A percentile compares a stretch with the other conserved stretches of the same genome.
phyloP scores from a whole-genome alignment of 2,888 invertebrate genomes.

The Drosophila cognata region DNA sequence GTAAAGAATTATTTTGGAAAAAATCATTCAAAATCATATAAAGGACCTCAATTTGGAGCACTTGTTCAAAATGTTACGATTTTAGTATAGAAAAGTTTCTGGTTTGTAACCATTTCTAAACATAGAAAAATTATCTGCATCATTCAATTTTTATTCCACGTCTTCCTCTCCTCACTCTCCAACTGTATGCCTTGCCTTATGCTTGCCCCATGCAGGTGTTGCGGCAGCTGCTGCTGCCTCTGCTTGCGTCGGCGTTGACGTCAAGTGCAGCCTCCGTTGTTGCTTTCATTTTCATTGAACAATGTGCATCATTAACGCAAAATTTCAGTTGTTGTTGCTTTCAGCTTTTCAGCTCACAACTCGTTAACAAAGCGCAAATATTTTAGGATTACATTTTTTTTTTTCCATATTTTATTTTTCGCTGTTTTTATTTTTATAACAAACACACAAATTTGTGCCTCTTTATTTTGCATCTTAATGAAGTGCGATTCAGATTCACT shows the following conservation, averaged over 20 bases:
- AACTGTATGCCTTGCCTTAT: background rate
- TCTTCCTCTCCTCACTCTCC: background rate
- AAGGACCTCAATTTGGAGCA: background rate
- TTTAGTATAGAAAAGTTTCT: background rate
- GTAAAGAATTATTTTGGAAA: background rate
- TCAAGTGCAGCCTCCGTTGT: slow-evolving; percentile 23
- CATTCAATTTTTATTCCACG: background rate
- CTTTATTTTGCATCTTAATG: slow-evolving; percentile 64
- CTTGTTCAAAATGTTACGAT: background rate
- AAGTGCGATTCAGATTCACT: slow-evolving; percentile 77
- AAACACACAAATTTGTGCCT: slow-evolving; percentile 49
- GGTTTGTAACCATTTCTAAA: background rate
- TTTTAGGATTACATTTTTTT: slow-evolving; percentile 68
- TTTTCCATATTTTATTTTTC: slow-evolving; percentile 31
- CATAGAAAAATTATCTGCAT: background rate
- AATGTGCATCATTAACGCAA: slow-evolving; percentile 79
- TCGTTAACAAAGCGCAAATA: slow-evolving; percentile 80
- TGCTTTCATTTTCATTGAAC: slow-evolving; percentile 80
- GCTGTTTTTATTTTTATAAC: slow-evolving; percentile 66
- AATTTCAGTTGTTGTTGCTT: slow-evolving; percentile 36
- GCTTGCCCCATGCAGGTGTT: slow-evolving; percentile 33
- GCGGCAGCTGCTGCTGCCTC: background rate
- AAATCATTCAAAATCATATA: background rate
- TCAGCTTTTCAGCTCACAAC: slow-evolving; percentile 34
- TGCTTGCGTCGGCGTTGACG: slow-evolving; percentile 8